Conservation (phyloP, 37 sponge, comb jelly and placozoan genomes). For the Tethya wilhelma region DNA sequence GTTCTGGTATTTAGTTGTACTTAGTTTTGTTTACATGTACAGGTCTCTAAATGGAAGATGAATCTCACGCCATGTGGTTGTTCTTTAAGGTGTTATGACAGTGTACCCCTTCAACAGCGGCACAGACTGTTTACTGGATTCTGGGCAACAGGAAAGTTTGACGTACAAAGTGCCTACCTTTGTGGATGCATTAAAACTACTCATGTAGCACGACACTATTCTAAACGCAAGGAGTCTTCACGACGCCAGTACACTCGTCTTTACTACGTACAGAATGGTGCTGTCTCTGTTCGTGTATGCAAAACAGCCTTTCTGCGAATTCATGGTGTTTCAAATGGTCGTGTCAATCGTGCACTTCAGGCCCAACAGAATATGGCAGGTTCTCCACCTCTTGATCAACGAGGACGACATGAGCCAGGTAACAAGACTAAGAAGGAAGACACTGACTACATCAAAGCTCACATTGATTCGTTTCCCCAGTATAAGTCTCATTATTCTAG, state of each 20-base stretch:
- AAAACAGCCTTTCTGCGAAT: conserved; percentile 15
- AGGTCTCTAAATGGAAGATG: too few relatives aligned
- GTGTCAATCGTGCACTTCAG: conserved; percentile 7
- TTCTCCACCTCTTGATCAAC: conserved; percentile 10
- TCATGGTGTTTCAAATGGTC: conserved; percentile 16
- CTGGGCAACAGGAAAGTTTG: conserved; percentile 11
- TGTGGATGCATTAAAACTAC: conserved; percentile 27
- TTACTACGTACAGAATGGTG: not conserved
- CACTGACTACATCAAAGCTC: conserved; percentile 18
- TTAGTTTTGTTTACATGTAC: too few relatives aligned
- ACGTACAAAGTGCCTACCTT: conserved; percentile 30
- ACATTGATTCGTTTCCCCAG: conserved; percentile 41
- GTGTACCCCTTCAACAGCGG: conserved; percentile 1
- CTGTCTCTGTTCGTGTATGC: conserved; percentile 16
- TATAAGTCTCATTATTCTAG: conserved; percentile 49
- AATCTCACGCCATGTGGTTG: too few relatives aligned
- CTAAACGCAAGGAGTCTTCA: not conserved
- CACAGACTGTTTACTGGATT: conserved; percentile 26
- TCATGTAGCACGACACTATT: not conserved
- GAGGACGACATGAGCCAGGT: conserved; percentile 16
- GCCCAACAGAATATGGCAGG: conserved; percentile 5
- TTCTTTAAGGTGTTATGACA: too few relatives aligned
- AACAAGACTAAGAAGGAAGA: conserved; percentile 10
- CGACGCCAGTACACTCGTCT: not conserved
- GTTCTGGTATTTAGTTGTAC: too few relatives aligned